phyloP scores from a whole-genome alignment of 1,140 invertebrate species.

The Polypedilum vanderplanki region DNA sequence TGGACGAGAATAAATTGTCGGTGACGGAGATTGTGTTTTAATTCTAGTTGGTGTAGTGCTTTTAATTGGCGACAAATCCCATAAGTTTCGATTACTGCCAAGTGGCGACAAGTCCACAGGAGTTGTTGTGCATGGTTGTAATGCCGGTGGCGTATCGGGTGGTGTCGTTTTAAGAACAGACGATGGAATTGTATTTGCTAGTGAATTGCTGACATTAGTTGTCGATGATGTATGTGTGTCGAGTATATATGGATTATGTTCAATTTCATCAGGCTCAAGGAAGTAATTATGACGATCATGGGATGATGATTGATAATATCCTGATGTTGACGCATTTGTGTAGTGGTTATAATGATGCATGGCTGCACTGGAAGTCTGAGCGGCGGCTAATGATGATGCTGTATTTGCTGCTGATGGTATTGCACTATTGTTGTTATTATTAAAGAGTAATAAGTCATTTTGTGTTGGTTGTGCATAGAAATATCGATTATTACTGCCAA shows the following conservation, averaged over 20 bases:
- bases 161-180: slow-evolving; percentile 1
- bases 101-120: background rate
- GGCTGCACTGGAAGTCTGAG: background rate
- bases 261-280: slow-evolving; percentile 14
- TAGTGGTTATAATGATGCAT: slow-evolving; percentile 5
- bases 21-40: slow-evolving; percentile 17
- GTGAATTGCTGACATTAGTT: background rate
- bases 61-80: slow-evolving; percentile 24
- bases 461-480: slow-evolving; percentile 13
- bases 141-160: background rate
- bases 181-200: background rate
- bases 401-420: slow-evolving; percentile 20
- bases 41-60: slow-evolving; percentile 13
- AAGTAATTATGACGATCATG: background rate
- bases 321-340: background rate
- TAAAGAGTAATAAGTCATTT: slow-evolving; percentile 20
- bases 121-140: slow-evolving; percentile 7
- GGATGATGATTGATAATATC: background rate
- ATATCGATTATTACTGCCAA: slow-evolving; percentile 27
- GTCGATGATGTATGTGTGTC: background rate
- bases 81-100: background rate
- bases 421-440: slow-evolving; percentile 25
- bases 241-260: background rate
- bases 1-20: background rate
- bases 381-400: background rate